Conservation (phyloP, 2,113 vertebrate genomes). For the Phaethornis superciliosus region DNA sequence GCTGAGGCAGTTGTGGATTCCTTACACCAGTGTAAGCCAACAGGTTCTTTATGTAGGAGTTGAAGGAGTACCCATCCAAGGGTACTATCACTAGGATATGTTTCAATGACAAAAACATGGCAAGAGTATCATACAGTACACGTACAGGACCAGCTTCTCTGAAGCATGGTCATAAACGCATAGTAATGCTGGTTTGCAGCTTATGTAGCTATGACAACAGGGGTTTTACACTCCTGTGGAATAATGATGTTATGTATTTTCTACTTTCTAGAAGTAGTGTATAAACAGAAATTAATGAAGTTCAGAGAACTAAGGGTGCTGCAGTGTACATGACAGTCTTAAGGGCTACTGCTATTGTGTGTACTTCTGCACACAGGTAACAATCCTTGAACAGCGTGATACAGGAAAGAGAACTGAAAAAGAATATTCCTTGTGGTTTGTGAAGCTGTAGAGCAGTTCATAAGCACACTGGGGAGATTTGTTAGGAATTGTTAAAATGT, state of each 20-base stretch:
- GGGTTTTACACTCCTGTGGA: not conserved
- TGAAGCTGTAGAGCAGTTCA: not conserved
- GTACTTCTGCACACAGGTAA: not conserved
- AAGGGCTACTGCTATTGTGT: not conserved
- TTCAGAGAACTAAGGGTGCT: not conserved
- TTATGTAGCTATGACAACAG: not conserved
- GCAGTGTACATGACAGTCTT: not conserved
- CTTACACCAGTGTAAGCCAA: not conserved
- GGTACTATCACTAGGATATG: not conserved
- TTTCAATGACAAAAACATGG: not conserved
- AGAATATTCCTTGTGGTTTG: not conserved
- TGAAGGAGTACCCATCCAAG: not conserved
- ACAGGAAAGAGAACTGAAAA: not conserved
- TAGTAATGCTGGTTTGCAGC: not conserved
- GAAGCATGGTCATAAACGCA: not conserved
- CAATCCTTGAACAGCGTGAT: not conserved
- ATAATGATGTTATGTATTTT: not conserved
- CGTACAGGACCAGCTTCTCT: not conserved
- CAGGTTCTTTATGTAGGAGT: not conserved
- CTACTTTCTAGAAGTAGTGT: not conserved
- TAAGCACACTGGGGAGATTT: not conserved
- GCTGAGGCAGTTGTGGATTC: not conserved
- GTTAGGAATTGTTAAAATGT: not conserved
- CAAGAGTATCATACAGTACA: not conserved
- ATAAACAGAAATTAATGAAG: not conserved